phyloP scores from a whole-genome alignment of 2,797 vertebrate species.

The Lepidocolaptes lacrymiger region DNA sequence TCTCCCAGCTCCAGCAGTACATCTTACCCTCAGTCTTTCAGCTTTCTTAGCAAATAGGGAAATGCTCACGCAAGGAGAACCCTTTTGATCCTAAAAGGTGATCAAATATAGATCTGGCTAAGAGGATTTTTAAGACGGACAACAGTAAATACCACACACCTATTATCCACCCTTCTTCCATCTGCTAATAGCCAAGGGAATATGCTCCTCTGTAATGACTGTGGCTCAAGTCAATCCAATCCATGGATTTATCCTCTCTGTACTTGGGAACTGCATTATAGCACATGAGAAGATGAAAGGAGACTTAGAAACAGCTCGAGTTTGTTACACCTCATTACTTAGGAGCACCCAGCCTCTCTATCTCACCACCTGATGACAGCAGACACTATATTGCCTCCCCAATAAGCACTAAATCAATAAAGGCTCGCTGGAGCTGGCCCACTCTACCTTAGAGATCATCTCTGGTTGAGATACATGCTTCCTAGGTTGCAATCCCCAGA shows the following conservation, averaged over 20 bases:
- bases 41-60: neutral
- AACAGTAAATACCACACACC: neutral
- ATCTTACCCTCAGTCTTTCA: neutral
- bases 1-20: neutral
- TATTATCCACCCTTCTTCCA: constrained; percentile 1
- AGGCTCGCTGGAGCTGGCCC: neutral
- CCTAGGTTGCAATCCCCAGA: neutral
- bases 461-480: neutral
- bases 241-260: neutral
- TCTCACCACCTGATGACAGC: neutral
- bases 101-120: neutral
- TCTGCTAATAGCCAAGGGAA: neutral
- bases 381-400: neutral
- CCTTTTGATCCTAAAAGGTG: neutral
- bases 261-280: neutral
- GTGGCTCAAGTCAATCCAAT: neutral
- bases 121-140: neutral
- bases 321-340: constrained; percentile 41
- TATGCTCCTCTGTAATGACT: neutral
- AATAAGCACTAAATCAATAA: constrained; percentile 47
- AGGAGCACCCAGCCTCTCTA: neutral
- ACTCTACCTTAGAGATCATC: neutral
- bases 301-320: neutral
- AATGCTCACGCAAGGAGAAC: neutral
- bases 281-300: constrained; percentile 38